phyloP scores from a whole-genome alignment of 2,113 vertebrate genomes.

The Erpornis zantholeuca region DNA sequence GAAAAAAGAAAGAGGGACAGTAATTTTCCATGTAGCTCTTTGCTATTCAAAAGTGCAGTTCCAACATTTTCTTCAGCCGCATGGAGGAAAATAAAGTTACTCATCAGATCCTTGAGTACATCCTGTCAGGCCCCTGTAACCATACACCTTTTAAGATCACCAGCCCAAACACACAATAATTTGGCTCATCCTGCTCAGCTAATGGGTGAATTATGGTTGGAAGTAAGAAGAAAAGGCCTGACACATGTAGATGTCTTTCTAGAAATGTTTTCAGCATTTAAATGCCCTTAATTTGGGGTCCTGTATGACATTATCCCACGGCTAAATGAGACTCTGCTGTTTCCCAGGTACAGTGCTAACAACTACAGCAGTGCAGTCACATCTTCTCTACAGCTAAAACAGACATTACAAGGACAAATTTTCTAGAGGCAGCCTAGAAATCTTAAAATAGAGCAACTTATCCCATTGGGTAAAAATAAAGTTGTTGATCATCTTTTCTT shows the following conservation, averaged over 20 bases:
- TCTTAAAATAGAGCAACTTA: neutral
- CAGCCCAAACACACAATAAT: neutral
- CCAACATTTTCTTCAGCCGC: neutral
- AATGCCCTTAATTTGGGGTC: neutral
- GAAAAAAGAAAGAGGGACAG: neutral
- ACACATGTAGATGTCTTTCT: neutral
- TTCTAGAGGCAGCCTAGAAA: neutral
- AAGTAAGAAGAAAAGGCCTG: neutral
- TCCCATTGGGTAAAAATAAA: neutral
- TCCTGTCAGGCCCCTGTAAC: neutral
- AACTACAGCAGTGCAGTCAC: neutral
- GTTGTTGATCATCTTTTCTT: neutral
- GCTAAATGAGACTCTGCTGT: neutral
- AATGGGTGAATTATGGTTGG: neutral
- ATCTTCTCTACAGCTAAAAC: neutral
- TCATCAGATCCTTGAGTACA: neutral
- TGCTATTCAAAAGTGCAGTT: neutral
- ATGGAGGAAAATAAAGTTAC: neutral
- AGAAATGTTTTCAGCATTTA: neutral
- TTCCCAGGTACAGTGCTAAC: neutral
- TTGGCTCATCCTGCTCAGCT: neutral
- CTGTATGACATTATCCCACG: neutral
- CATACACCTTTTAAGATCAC: neutral
- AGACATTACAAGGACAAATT: neutral
- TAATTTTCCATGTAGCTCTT: neutral